Evolutionary conservation across 2,113 vertebrate species (phyloP), one percentile per base, ranked within the genome.

Genomic region (Calonectris borealis): DNA sequence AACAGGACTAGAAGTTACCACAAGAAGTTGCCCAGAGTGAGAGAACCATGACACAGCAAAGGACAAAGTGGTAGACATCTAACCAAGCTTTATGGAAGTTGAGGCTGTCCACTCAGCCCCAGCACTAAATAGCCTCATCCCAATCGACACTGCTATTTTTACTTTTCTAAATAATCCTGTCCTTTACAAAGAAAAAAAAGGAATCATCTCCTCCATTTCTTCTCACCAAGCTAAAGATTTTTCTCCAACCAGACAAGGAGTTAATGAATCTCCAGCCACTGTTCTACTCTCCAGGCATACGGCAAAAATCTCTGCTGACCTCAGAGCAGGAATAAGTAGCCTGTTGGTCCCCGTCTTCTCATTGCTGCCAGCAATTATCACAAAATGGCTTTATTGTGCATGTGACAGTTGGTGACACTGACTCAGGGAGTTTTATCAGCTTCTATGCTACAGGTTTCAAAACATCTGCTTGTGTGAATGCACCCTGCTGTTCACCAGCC

Each of bases 1-100:
- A 38, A 7, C 0, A 13, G 42, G 32, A 73, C 29, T 6, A 3
- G 19, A 19, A 40, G 38, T 18, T 21, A 13, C 1, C 44, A 29
- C 20, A 24, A 46, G 54, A 46, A 55, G 4, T 19, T 3, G 1
- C 29, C 34, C 52, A 11, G 36, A 32, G 16, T 1, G 48, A 72
- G 48, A 61, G 77, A 17, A n/a, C 13, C 3, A 2, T 1, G 32
- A 38, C 10, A 16, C 16, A 49, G 62, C 22, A 19, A 44, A 75
- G 44, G 68, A 42, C 36, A 8, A 25, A 42, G 42, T 0, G 20
- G 48, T 0, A 16, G 40, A 12, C 13, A 32, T 15, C 34, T 48
- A 5, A 10, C 5, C 25, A 64, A 27, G 48, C 26, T 15, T 20
- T 22, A 1, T 22, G 31, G 83, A 27, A 29, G 31, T 0, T 36